Conservation (phyloP, 2,888 invertebrate genomes). For the Hirtodrosophila confusa region DNA sequence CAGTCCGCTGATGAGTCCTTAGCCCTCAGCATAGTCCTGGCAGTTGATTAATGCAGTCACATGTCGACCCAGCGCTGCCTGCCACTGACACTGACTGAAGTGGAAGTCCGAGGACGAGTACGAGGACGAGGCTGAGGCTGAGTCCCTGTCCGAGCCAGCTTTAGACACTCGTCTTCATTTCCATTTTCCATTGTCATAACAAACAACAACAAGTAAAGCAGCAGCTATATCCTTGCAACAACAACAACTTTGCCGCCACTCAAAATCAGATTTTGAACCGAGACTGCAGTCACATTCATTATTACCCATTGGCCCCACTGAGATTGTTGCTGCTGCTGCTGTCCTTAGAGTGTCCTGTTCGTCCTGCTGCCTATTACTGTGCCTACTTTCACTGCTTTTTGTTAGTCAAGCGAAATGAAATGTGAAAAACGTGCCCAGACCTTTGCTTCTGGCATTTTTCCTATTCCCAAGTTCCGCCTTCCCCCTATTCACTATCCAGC, state of each 20-base stretch:
- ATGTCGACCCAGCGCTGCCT: slow-evolving; percentile 33
- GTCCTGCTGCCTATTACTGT: slow-evolving; percentile 13
- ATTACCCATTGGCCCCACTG: slow-evolving; percentile 36
- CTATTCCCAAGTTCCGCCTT: slow-evolving; percentile 3
- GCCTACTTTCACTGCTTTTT: slow-evolving; percentile 2
- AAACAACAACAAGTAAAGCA: slow-evolving; percentile 28
- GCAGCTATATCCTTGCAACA: slow-evolving; percentile 1
- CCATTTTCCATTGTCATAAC: slow-evolving; percentile 72
- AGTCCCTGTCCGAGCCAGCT: slow-evolving; percentile 27
- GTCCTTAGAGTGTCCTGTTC: neutral
- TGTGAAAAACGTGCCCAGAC: slow-evolving; percentile 70
- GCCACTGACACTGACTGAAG: slow-evolving; percentile 36
- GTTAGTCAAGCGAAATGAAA: slow-evolving; percentile 50
- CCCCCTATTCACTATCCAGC: too few species aligned
- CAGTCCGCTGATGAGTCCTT: neutral
- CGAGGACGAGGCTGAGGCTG: neutral
- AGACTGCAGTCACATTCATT: slow-evolving; percentile 47
- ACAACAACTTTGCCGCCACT: slow-evolving; percentile 47
- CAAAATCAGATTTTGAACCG: slow-evolving; percentile 55
- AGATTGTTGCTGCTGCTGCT: slow-evolving; percentile 13
- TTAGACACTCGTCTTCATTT: slow-evolving; percentile 46
- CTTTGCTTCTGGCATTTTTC: slow-evolving; percentile 35
- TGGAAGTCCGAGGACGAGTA: slow-evolving; percentile 26
- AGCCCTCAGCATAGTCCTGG: slow-evolving; percentile 6
- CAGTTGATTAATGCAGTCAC: slow-evolving; percentile 72